Conservation (phyloP, 2,888 invertebrate species). For the Halictus quadricinctus region DNA sequence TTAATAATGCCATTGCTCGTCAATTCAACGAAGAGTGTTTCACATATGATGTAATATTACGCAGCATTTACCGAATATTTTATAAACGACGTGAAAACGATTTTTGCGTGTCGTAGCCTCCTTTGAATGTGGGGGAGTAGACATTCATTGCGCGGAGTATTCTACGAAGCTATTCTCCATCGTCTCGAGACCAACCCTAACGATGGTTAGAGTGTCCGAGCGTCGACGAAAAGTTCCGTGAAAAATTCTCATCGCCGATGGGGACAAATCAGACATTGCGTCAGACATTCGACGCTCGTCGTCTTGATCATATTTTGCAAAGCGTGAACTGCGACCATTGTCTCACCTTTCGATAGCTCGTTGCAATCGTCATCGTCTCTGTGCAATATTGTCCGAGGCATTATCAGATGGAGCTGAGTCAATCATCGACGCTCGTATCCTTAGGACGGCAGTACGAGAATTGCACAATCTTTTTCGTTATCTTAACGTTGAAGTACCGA, state of each 20-base stretch:
- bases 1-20: background rate
- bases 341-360: background rate
- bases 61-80: background rate
- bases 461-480: background rate
- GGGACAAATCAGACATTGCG: constrained; percentile 27
- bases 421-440: background rate
- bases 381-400: constrained; percentile 25
- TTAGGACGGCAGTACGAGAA: background rate
- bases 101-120: background rate
- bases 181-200: constrained; percentile 3
- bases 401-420: constrained; percentile 17
- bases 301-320: background rate
- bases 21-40: background rate
- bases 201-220: constrained; percentile 36
- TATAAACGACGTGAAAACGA: background rate
- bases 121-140: constrained; percentile 25
- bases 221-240: constrained; percentile 43
- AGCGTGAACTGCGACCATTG: background rate
- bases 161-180: constrained; percentile 19
- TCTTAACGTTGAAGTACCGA: background rate
- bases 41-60: background rate
- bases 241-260: constrained; percentile 34
- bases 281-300: background rate
- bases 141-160: constrained; percentile 39
- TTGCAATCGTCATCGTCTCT: background rate